Evolutionary conservation across 2,797 vertebrate genomes (phyloP).

Genomic region (Pipistrellus pipistrellus): DNA sequence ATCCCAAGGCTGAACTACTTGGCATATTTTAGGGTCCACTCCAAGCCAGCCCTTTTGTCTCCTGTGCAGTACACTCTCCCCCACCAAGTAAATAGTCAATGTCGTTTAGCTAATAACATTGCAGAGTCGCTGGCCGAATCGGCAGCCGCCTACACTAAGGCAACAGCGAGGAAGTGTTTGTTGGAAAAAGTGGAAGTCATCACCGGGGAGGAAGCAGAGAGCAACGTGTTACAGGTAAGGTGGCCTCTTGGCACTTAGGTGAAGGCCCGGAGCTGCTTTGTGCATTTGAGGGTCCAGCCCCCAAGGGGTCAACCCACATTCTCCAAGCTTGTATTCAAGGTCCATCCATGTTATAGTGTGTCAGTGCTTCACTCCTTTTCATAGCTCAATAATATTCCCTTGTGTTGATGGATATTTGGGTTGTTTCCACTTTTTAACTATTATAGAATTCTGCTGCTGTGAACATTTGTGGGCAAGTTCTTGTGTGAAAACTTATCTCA

Average conservation of each 20-base stretch:
- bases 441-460: neutral
- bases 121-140: conserved; percentile 99
- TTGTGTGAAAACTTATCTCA: accelerated
- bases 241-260: neutral
- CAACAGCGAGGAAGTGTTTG: conserved; percentile 97
- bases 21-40: no score
- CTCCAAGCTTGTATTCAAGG: neutral
- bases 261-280: neutral
- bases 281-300: neutral
- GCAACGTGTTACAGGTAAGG: conserved; percentile 97
- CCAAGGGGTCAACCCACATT: neutral
- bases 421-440: neutral
- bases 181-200: conserved; percentile 98
- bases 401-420: accelerated
- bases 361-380: neutral
- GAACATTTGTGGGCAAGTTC: accelerated
- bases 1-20: accelerated
- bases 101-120: conserved; percentile 91
- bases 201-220: conserved; percentile 98
- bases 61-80: neutral
- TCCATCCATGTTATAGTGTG: accelerated
- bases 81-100: conserved; percentile 59
- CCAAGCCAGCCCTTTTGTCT: neutral
- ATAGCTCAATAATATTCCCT: accelerated
- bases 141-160: conserved; percentile 99